phyloP scores from a whole-genome alignment of 2,888 invertebrate species.

The Chironomus riparius region DNA sequence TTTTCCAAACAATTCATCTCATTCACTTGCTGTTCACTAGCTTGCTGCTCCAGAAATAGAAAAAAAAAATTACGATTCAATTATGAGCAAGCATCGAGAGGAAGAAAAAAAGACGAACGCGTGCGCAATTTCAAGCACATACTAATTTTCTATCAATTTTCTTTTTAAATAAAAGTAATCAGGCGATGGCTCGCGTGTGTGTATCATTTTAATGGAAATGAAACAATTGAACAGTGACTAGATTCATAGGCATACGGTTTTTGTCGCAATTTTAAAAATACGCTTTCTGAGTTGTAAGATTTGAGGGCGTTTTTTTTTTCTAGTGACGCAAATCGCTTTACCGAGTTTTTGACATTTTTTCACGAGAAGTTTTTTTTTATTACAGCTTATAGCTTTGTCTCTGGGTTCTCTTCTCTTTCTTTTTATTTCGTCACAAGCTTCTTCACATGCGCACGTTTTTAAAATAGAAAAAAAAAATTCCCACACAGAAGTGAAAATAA shows the following conservation, averaged over 20 bases:
- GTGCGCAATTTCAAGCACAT: constrained; percentile 1
- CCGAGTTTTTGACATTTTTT: neutral
- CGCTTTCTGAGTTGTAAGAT: neutral
- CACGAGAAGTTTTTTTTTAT: neutral
- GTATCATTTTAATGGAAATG: neutral
- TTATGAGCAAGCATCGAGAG: neutral
- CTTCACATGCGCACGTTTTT: constrained; percentile 7
- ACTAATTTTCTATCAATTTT: neutral
- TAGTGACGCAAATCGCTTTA: neutral
- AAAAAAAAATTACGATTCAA: neutral
- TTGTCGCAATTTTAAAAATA: neutral
- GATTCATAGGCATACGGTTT: neutral
- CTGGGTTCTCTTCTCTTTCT: too few relatives aligned
- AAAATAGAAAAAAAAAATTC: constrained; percentile 6
- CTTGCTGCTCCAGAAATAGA: neutral
- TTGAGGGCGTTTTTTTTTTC: neutral
- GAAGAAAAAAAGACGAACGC: neutral
- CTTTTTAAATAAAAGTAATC: neutral
- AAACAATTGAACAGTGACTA: neutral
- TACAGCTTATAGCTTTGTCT: neutral
- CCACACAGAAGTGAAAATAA: too few relatives aligned
- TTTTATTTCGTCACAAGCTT: too few relatives aligned
- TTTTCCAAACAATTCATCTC: neutral
- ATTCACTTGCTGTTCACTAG: neutral
- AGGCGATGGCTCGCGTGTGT: neutral